These are phyloP conservation scores for Procambarus virginalis DNA, from an alignment of 1,140 invertebrate species.

Conservation along the genomic window DNA sequence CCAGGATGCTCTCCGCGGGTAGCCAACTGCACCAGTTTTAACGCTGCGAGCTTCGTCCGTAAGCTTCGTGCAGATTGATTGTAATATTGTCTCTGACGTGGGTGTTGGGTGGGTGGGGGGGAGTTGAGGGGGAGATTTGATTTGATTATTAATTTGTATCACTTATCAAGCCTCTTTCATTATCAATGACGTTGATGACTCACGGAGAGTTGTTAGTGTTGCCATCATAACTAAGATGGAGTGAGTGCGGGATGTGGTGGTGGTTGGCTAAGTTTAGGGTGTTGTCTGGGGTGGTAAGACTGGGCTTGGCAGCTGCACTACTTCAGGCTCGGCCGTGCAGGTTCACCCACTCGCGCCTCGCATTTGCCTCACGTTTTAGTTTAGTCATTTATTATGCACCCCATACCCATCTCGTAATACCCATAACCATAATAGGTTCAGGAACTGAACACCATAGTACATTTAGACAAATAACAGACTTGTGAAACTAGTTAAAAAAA, in stretches of 20 bases:
- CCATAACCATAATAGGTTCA: too few species aligned
- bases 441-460: too few species aligned
- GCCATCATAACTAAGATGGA: neutral
- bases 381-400: too few species aligned
- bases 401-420: too few species aligned
- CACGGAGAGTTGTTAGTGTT: neutral
- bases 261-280: slow-evolving; percentile 1
- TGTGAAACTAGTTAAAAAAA: too few species aligned
- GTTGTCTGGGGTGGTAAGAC: neutral
- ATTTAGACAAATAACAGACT: too few species aligned
- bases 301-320: neutral
- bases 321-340: neutral
- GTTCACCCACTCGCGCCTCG: neutral
- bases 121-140: neutral
- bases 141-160: too few species aligned
- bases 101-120: neutral
- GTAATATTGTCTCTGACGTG: too few species aligned
- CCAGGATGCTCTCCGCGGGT: neutral
- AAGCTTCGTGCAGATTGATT: too few species aligned
- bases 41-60: neutral
- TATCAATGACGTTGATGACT: too few species aligned
- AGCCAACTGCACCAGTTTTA: slow-evolving; percentile 1
- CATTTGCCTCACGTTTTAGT: too few species aligned
- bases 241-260: neutral
- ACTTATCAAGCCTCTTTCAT: too few species aligned